Conservation (phyloP, 2,888 invertebrate genomes). For the Synergus laeviventris region DNA sequence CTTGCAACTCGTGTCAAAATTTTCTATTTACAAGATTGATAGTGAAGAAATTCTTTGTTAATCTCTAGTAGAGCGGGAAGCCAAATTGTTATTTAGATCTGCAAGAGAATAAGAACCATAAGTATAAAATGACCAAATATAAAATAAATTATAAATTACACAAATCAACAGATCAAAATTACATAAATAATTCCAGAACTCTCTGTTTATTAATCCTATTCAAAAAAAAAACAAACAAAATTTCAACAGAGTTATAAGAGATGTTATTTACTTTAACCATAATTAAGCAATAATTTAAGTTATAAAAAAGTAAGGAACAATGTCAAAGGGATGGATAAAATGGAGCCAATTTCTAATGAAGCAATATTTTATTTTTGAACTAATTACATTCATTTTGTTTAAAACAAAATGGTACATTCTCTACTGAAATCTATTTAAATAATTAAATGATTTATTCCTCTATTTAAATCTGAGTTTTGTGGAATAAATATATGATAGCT, state of each 20-base stretch:
- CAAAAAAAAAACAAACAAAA: constrained; percentile 37
- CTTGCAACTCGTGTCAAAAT: constrained; percentile 44
- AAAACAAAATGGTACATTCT: constrained; percentile 10
- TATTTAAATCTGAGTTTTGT: background rate
- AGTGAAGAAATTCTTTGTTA: constrained; percentile 59
- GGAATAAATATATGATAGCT: constrained; percentile 5
- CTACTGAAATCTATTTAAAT: background rate
- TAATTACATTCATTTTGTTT: constrained; percentile 43
- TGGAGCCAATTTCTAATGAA: constrained; percentile 57
- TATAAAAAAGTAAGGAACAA: background rate
- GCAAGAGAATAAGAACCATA: constrained; percentile 60
- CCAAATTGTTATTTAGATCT: constrained; percentile 67
- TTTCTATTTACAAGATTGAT: constrained; percentile 66
- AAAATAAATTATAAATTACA: background rate
- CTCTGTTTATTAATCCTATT: background rate
- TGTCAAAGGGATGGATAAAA: constrained; percentile 38
- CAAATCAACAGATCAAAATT: background rate
- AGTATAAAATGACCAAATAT: constrained; percentile 18
- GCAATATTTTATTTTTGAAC: constrained; percentile 50
- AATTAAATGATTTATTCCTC: background rate
- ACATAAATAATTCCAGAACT: background rate
- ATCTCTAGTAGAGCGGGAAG: constrained; percentile 57
- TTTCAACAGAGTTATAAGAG: constrained; percentile 31
- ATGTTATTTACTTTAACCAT: constrained; percentile 7
- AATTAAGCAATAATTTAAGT: background rate